These are phyloP conservation scores for Pogonus chalceus DNA, from an alignment of 1,140 invertebrate genomes.

Conservation along the genomic window DNA sequence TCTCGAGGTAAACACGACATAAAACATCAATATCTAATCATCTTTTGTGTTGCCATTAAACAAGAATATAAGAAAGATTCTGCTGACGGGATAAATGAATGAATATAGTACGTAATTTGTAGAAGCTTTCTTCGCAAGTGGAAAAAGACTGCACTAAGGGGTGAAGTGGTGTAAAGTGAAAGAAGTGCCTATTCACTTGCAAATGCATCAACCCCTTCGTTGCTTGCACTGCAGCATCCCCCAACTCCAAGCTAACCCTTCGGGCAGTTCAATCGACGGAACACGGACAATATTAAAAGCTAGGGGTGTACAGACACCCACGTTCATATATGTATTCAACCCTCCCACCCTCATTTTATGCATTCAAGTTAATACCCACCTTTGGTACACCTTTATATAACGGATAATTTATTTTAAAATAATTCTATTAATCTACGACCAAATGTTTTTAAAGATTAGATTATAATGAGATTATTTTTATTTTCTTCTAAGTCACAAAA, in stretches of 20 bases:
- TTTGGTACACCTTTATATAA: too few species aligned
- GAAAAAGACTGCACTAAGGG: background rate
- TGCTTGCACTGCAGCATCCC: background rate
- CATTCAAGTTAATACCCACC: too few species aligned
- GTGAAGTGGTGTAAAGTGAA: background rate
- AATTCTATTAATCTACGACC: too few species aligned
- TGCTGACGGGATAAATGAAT: background rate
- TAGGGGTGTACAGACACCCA: background rate
- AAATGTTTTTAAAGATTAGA: too few species aligned
- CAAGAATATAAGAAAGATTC: background rate
- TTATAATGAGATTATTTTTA: too few species aligned
- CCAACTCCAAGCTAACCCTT: too few species aligned
- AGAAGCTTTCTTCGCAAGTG: background rate
- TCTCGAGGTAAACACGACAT: too few species aligned
- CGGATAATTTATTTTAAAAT: too few species aligned
- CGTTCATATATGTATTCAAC: background rate
- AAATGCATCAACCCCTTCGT: constrained; percentile 3
- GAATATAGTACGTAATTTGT: constrained; percentile 2
- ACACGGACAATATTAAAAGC: background rate
- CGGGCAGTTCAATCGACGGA: background rate
- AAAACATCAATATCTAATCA: constrained; percentile 7
- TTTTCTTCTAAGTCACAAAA: too few species aligned
- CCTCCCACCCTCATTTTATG: background rate
- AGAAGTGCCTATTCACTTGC: background rate
- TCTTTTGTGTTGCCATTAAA: background rate